Evolutionary conservation across 1,140 invertebrate genomes (phyloP).

Genomic region (Thaumatotibia leucotreta): DNA sequence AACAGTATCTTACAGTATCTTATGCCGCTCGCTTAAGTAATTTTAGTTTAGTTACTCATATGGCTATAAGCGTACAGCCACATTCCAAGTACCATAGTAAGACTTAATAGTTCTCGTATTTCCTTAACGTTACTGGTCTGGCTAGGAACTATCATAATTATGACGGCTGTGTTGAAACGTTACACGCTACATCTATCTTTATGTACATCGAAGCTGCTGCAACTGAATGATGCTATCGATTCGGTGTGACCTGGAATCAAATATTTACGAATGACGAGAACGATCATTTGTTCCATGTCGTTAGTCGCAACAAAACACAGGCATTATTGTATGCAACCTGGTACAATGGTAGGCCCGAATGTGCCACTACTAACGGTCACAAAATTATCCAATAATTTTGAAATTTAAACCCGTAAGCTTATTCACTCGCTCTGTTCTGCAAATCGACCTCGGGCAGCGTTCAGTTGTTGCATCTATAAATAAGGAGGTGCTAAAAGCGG

Average conservation of each 20-base stretch:
- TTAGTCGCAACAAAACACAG: too few relatives aligned
- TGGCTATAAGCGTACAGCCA: neutral
- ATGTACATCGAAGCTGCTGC: too few relatives aligned
- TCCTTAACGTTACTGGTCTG: neutral
- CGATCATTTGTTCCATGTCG: too few relatives aligned
- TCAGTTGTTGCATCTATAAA: constrained; percentile 74
- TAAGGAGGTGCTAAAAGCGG: constrained; percentile 74
- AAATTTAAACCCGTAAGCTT: constrained; percentile 17
- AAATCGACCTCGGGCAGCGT: constrained; percentile 56
- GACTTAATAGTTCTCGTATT: neutral
- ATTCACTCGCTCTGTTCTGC: constrained; percentile 63
- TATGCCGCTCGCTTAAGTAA: neutral
- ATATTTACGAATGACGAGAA: too few relatives aligned
- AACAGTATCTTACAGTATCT: too few relatives aligned
- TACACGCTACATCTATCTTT: too few relatives aligned
- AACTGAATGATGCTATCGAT: too few relatives aligned
- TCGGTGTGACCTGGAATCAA: too few relatives aligned
- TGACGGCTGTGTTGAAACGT: neutral
- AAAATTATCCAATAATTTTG: too few relatives aligned
- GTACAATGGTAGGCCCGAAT: too few relatives aligned
- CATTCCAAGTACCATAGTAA: neutral
- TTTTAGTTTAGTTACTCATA: neutral
- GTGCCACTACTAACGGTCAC: too few relatives aligned
- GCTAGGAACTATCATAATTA: neutral
- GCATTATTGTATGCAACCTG: too few relatives aligned